A percentile compares a stretch with the other conserved stretches of the same genome.
Conservation (phyloP, 2,888 invertebrate genomes). For the Azorinus chamasolen region DNA sequence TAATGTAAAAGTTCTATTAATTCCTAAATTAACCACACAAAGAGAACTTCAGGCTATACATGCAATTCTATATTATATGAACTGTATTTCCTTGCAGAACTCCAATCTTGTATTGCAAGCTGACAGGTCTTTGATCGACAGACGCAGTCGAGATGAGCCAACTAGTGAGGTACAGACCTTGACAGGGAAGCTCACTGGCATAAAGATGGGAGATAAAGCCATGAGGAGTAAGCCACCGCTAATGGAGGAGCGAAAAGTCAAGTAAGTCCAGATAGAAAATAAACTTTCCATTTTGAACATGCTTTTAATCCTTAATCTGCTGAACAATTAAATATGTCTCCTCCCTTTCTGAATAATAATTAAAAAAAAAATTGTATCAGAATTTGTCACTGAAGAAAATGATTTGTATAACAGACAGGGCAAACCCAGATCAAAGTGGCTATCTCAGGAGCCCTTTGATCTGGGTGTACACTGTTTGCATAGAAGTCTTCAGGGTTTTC, state of each 20-base stretch:
- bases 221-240: constrained; percentile 97
- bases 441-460: too few relatives aligned
- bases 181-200: constrained; percentile 95
- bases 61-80: too few relatives aligned
- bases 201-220: constrained; percentile 98
- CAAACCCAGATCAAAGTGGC: too few relatives aligned
- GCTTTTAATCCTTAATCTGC: not conserved
- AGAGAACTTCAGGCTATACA: too few relatives aligned
- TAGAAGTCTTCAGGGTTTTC: too few relatives aligned
- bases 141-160: constrained; percentile 99
- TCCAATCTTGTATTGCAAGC: constrained; percentile 99
- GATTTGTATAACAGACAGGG: too few relatives aligned
- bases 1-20: too few relatives aligned
- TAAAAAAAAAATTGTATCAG: too few relatives aligned
- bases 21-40: too few relatives aligned
- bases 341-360: not conserved
- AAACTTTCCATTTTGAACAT: not conserved
- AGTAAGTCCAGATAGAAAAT: constrained; percentile 88
- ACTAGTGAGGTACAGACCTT: constrained; percentile 99
- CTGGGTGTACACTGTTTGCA: too few relatives aligned
- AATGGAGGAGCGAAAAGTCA: constrained; percentile 96
- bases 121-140: constrained; percentile 98
- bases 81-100: constrained; percentile 92
- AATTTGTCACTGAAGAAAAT: too few relatives aligned
- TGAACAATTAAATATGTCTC: not conserved